Evolutionary conservation across 2,113 vertebrate species (phyloP), one percentile per base, ranked within the genome.

Genomic region (Lampris megalopsis): DNA sequence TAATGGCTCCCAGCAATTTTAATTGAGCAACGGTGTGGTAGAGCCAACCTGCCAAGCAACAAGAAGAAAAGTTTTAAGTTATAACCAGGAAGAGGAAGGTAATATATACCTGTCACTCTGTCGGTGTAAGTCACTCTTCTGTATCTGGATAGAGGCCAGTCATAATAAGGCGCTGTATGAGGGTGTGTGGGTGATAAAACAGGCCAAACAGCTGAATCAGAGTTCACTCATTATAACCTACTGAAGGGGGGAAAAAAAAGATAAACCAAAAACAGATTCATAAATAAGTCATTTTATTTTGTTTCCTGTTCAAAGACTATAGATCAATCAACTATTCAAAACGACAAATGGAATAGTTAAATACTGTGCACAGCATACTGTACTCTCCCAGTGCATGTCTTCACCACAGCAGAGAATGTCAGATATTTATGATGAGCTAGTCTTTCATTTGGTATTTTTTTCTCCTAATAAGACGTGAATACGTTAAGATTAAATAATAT

Each of bases 281-380:
- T 98, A 99, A 99, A 99, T 99, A 98, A 97, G 92, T 95, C 91
- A 92, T 92, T 98, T 98, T 98, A 96, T 96, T 97, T 95, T 94
- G 90, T 92, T 94, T 94, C 91, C 71, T 81, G 86, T 90, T 89
- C 77, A 94, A 92, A 96, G 93, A 95, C 93, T 95, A 92, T 86
- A 94, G 92, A 91, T 83, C 88, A 87, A 92, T 95, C 92, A 96
- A 94, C 94, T 91, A 91, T 95, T 95, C 94, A 95, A 95, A 94
- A 94, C 92, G 94, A 93, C 94, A 95, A 94, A 89, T 94, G 90
- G 96, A 92, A 94, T 94, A 93, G 95, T 96, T 96, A 96, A 98
- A 98, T 96, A 98, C 97, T 97, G 96, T 96, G 97, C 95, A 96
- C 90, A 95, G 89, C 90, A 93, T 92, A 92, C 90, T 93, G 85